These are phyloP conservation scores for Smutsia gigantea DNA, from an alignment of 2,797 vertebrate genomes.

Conservation along the genomic window DNA sequence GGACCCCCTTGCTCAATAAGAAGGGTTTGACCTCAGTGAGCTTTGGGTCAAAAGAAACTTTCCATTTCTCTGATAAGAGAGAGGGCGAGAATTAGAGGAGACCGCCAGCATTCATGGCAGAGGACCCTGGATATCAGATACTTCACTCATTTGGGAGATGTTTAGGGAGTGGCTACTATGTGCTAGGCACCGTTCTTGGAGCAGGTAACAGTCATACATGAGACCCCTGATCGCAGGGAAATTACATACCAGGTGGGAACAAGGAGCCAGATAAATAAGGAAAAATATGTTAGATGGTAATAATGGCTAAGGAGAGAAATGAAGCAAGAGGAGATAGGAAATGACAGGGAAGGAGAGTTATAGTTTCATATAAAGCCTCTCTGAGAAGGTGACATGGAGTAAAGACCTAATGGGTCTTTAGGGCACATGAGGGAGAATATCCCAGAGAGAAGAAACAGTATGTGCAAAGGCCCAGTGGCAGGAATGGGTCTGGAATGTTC, in stretches of 20 bases:
- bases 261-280: neutral
- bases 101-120: neutral
- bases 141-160: neutral
- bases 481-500: neutral
- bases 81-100: neutral
- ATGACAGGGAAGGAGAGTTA: neutral
- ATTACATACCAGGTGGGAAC: neutral
- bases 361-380: neutral
- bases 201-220: neutral
- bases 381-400: neutral
- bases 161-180: neutral
- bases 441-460: no score
- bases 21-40: neutral
- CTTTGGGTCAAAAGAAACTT: neutral
- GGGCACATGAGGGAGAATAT: neutral
- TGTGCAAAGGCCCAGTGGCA: neutral
- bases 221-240: neutral
- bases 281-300: no score
- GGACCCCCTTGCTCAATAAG: rapidly evolving
- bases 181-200: neutral
- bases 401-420: neutral
- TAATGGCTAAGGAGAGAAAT: neutral
- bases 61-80: neutral
- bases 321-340: neutral
- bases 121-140: neutral